Conservation (phyloP, 2,888 invertebrate genomes). For the Phalangium opilio region DNA sequence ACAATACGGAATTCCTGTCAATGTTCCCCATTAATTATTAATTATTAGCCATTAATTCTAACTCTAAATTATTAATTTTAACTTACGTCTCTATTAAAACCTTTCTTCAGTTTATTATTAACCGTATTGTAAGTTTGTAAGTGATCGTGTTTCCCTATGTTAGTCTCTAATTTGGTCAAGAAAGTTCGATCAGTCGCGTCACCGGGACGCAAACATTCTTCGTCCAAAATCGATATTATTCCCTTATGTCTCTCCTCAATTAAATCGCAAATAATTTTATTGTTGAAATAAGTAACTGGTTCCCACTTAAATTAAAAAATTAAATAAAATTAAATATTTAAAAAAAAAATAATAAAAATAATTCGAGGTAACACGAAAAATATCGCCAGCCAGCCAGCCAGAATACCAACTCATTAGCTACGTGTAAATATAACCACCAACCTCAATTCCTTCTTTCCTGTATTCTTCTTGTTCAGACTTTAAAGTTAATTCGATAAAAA, state of each 20-base stretch:
- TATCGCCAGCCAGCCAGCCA: too few relatives aligned
- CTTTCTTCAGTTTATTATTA: constrained; percentile 56
- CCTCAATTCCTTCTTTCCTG: constrained; percentile 66
- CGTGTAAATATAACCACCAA: too few relatives aligned
- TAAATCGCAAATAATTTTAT: constrained; percentile 81
- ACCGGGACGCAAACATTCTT: constrained; percentile 80
- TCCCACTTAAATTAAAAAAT: constrained; percentile 47
- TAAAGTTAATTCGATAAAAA: constrained; percentile 78
- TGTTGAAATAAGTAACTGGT: constrained; percentile 74
- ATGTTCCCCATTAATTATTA: too few relatives aligned
- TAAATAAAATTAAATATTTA: too few relatives aligned
- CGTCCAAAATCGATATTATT: constrained; percentile 43
- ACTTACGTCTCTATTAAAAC: constrained; percentile 60
- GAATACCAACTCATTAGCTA: too few relatives aligned
- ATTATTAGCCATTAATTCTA: too few relatives aligned
- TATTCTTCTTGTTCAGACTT: constrained; percentile 89
- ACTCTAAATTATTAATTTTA: too few relatives aligned
- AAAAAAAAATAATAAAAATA: too few relatives aligned
- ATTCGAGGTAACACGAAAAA: too few relatives aligned
- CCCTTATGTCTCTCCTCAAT: constrained; percentile 79
- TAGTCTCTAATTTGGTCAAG: constrained; percentile 58
- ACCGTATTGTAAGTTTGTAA: constrained; percentile 68
- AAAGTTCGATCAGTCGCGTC: constrained; percentile 68
- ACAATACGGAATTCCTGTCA: constrained; percentile 72
- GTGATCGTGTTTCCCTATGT: constrained; percentile 58